Evolutionary conservation across 2,797 vertebrate species (phyloP).

Genomic region (Enteromius argenteus): DNA sequence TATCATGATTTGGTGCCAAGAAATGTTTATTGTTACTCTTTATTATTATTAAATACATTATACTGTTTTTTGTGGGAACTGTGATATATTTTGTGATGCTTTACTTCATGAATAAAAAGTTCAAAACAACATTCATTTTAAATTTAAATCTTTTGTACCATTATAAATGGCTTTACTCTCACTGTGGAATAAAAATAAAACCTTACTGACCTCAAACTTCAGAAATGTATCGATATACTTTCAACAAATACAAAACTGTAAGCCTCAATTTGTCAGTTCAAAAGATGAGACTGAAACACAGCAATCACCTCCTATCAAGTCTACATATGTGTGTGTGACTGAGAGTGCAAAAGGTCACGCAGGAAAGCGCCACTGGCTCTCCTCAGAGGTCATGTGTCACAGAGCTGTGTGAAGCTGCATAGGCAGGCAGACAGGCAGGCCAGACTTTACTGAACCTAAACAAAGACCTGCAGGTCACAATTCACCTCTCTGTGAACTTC

Average conservation of each 20-base stretch:
- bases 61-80: not conserved
- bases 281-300: not conserved
- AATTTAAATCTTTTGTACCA: too few species aligned
- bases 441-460: constrained; percentile 24
- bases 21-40: not conserved
- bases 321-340: constrained; percentile 9
- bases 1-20: not conserved
- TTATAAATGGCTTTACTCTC: not conserved
- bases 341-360: constrained; percentile 1
- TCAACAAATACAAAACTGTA: not conserved
- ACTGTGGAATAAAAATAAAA: not conserved
- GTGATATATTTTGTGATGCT: not conserved
- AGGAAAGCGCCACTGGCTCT: constrained; percentile 1
- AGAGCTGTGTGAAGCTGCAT: constrained; percentile 25
- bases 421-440: not conserved
- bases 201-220: not conserved
- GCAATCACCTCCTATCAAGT: constrained; percentile 5
- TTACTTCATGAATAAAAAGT: not conserved
- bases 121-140: not conserved
- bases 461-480: constrained; percentile 45
- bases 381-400: constrained; percentile 29
- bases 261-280: not conserved
- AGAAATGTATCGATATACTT: not conserved
- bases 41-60: not conserved
- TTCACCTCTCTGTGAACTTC: constrained; percentile 36